A percentile compares a stretch with the other conserved stretches of the same genome.
phyloP scores from a whole-genome alignment of 2,113 vertebrate species.

The Oxyruncus cristatus region DNA sequence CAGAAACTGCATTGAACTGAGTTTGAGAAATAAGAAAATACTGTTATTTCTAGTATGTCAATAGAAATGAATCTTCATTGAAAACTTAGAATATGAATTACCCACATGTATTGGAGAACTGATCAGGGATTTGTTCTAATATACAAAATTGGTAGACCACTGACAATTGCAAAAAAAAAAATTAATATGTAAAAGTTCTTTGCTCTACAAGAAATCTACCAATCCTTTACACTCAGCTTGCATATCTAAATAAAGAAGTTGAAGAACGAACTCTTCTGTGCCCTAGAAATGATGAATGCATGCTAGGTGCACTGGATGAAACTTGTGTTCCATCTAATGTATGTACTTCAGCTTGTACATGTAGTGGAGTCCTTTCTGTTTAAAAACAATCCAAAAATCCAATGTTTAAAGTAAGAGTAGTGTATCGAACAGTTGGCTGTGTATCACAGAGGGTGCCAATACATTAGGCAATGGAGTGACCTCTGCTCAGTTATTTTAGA shows the following conservation, averaged over 20 bases:
- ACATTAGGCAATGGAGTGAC: neutral
- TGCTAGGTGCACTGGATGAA: neutral
- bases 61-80: neutral
- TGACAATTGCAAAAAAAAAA: neutral
- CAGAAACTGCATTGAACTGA: neutral
- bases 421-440: neutral
- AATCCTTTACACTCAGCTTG: neutral
- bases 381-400: neutral
- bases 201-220: neutral
- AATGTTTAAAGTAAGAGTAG: neutral
- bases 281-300: neutral
- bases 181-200: neutral
- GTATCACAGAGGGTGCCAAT: neutral
- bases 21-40: neutral
- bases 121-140: neutral
- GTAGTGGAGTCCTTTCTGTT: neutral
- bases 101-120: neutral
- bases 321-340: neutral
- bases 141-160: neutral
- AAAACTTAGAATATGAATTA: neutral
- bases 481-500: neutral
- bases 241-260: neutral
- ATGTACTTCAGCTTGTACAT: neutral
- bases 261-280: neutral
- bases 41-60: neutral